Percentiles rank a stretch among this genome's conserved stretches.
Conservation (phyloP, 2,797 vertebrate genomes). For the Manis javanica region DNA sequence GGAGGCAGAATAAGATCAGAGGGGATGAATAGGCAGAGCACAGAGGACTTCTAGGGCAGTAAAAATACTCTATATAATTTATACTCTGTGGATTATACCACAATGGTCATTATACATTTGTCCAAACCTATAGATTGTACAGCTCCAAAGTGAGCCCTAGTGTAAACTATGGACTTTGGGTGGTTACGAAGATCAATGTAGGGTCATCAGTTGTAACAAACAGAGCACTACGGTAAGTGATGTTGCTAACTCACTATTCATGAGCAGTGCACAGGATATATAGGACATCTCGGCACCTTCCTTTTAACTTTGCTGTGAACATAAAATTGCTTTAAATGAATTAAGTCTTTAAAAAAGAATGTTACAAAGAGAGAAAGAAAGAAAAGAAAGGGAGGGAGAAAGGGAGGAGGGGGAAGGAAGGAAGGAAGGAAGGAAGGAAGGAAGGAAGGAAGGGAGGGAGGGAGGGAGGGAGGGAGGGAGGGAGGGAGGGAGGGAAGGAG, state of each 20-base stretch:
- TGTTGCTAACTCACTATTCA: background rate
- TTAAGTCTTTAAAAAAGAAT: background rate
- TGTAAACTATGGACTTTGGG: background rate
- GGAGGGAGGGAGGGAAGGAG: accelerated
- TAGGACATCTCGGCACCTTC: background rate
- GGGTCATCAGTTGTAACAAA: background rate
- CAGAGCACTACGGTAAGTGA: background rate
- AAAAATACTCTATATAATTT: background rate
- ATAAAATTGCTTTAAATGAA: background rate
- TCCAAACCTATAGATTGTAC: background rate
- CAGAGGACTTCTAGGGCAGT: background rate
- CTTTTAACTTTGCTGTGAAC: background rate
- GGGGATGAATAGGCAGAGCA: background rate
- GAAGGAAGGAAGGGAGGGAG: background rate
- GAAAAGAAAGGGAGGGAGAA: background rate
- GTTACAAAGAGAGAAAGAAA: background rate
- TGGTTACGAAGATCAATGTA: background rate
- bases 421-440: background rate
- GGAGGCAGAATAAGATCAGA: background rate
- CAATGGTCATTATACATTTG: background rate
- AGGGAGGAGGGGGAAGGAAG: too few relatives aligned
- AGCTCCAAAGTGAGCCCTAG: background rate
- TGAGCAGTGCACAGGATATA: background rate
- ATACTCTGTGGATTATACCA: background rate
- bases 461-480: background rate